Conservation (phyloP, 2,113 vertebrate species). For the Acinonyx jubatus region DNA sequence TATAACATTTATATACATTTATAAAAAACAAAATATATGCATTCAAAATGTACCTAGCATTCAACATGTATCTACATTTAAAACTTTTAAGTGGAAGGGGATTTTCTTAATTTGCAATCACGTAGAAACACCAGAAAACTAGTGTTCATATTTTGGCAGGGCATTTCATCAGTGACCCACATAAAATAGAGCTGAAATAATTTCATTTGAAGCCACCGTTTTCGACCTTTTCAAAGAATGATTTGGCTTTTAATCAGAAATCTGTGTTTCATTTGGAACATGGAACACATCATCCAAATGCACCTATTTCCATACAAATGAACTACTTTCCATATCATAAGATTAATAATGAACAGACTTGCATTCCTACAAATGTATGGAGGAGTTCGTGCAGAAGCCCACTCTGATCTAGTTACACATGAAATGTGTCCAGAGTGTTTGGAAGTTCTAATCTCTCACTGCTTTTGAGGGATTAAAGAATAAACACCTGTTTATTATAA, state of each 20-base stretch:
- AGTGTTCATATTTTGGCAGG: constrained; percentile 8
- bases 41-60: neutral
- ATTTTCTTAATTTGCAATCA: neutral
- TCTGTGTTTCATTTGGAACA: constrained; percentile 52
- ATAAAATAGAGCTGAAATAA: constrained; percentile 48
- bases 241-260: constrained; percentile 66
- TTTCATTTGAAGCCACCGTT: constrained; percentile 55
- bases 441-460: neutral
- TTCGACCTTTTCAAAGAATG: constrained; percentile 25
- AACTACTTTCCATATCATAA: constrained; percentile 57
- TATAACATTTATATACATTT: neutral
- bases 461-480: neutral
- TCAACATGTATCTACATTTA: neutral
- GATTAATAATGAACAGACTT: constrained; percentile 45
- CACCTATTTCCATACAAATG: constrained; percentile 64
- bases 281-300: neutral
- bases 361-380: neutral
- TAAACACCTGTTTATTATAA: neutral
- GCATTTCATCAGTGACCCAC: constrained; percentile 46
- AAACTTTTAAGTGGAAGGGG: neutral
- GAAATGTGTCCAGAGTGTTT: neutral
- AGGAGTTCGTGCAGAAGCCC: neutral
- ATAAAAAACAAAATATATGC: neutral
- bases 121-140: neutral
- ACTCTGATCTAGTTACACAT: neutral